Conservation (phyloP, 2,113 vertebrate genomes). For the Pavo muticus region DNA sequence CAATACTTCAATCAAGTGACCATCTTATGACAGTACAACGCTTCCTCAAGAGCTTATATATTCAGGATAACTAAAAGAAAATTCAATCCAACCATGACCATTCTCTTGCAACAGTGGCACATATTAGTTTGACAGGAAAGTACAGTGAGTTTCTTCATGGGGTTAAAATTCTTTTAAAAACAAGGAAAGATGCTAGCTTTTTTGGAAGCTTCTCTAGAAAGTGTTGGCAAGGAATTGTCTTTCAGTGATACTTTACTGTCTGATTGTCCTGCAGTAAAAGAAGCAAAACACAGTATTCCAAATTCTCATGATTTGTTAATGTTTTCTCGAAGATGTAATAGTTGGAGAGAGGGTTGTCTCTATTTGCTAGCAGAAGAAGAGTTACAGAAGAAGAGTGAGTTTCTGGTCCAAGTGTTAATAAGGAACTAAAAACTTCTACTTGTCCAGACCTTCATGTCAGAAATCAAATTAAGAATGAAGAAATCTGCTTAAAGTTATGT, state of each 20-base stretch:
- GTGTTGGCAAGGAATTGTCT: neutral
- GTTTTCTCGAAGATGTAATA: neutral
- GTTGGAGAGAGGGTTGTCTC: neutral
- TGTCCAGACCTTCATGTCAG: neutral
- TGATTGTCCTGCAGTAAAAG: neutral
- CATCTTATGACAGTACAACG: neutral
- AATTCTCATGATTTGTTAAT: neutral
- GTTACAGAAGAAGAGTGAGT: neutral
- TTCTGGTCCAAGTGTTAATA: neutral
- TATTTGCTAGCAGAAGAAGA: neutral
- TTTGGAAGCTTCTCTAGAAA: neutral
- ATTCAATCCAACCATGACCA: neutral
- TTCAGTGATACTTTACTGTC: neutral
- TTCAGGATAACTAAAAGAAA: neutral
- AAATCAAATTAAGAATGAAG: conserved; percentile 10
- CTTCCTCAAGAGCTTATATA: neutral
- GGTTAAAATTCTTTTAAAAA: neutral
- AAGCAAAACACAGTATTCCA: neutral
- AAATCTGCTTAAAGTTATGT: neutral
- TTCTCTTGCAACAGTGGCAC: too few species aligned
- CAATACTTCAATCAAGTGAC: neutral
- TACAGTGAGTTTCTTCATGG: neutral
- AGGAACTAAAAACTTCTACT: neutral
- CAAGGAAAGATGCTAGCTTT: neutral
- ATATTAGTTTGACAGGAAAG: neutral